phyloP scores from a whole-genome alignment of 2,797 vertebrate species.

The Scarus forsteni region DNA sequence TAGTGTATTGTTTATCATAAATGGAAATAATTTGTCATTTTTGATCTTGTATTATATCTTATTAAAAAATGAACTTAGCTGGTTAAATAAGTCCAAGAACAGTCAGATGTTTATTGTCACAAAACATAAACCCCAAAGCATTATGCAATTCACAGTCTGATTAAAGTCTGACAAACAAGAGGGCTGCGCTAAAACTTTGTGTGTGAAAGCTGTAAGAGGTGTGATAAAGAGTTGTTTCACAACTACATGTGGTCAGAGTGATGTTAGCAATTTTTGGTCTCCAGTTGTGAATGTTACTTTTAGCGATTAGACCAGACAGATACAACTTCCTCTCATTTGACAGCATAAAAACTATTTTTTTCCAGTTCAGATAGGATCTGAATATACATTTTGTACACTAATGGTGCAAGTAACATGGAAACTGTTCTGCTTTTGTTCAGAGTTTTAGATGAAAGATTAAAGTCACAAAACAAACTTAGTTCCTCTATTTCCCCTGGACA shows the following conservation, averaged over 20 bases:
- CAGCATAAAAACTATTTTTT: neutral
- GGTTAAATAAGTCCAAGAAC: neutral
- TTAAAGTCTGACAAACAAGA: conserved; percentile 6
- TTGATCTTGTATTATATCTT: neutral
- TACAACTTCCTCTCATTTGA: neutral
- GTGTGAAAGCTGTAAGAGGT: conserved; percentile 8
- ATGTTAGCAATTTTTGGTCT: neutral
- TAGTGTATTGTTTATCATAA: too few relatives aligned
- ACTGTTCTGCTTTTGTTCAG: neutral
- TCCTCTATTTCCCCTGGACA: conserved; percentile 60
- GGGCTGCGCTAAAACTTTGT: conserved; percentile 17
- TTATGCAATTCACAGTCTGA: neutral
- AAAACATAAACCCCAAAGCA: neutral
- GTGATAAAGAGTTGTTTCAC: conserved; percentile 33
- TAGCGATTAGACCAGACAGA: neutral
- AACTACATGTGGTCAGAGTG: conserved; percentile 19
- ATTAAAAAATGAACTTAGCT: neutral
- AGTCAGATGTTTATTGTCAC: neutral
- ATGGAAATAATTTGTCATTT: too few relatives aligned
- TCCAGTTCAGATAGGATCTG: fast-evolving
- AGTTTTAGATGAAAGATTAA: conserved; percentile 18
- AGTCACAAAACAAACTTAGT: conserved; percentile 45
- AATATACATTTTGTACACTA: neutral
- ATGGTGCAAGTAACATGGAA: neutral
- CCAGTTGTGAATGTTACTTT: neutral